These are phyloP conservation scores for Hemibagrus guttatus DNA, from an alignment of 2,797 vertebrate species.

Conservation along the genomic window DNA sequence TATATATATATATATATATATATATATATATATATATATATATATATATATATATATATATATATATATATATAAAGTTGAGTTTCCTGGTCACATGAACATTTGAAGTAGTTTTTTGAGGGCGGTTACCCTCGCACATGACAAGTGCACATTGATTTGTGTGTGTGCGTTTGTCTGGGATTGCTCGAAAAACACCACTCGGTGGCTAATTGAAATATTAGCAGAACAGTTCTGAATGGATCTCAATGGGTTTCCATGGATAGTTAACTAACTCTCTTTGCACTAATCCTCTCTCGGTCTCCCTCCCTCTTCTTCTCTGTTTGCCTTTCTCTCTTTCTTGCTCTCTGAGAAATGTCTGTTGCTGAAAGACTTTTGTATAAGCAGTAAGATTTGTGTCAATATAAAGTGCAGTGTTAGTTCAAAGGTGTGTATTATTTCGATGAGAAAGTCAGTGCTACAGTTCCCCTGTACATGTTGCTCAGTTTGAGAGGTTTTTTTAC, in stretches of 20 bases:
- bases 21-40: too few relatives aligned
- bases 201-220: slow-evolving; percentile 3
- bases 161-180: not conserved
- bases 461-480: not conserved
- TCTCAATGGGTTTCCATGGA: slow-evolving; percentile 16
- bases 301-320: slow-evolving; percentile 27
- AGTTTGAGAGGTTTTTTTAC: not conserved
- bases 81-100: not conserved
- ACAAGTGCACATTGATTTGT: too few relatives aligned
- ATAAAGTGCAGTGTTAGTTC: slow-evolving; percentile 43
- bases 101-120: not conserved
- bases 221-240: slow-evolving; percentile 38
- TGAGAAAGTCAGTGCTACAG: not conserved
- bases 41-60: too few relatives aligned
- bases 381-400: slow-evolving; percentile 38
- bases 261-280: slow-evolving; percentile 29
- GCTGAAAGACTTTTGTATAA: slow-evolving; percentile 1
- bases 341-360: slow-evolving; percentile 19
- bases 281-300: slow-evolving; percentile 22
- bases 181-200: not conserved
- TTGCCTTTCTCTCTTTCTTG: slow-evolving; percentile 1
- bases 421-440: slow-evolving; percentile 9
- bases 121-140: not conserved
- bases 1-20: too few relatives aligned
- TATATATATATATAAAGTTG: not conserved